Base-by-base conservation (phyloP, 2,888 invertebrate species). In the Aphodius granarius region DNA sequence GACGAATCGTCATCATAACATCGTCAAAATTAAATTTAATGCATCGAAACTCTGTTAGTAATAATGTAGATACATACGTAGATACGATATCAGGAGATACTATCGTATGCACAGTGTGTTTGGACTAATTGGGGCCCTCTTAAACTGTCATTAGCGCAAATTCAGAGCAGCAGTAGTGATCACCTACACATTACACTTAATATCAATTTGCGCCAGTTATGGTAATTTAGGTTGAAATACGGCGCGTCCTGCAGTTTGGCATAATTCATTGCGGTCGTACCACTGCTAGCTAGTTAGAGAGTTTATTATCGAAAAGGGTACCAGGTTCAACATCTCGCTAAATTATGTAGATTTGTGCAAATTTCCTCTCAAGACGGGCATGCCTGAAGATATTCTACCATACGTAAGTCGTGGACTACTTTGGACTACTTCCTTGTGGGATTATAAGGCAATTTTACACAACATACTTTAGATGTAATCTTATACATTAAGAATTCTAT, bases 131-230 rank as follows among this genome's bases (percentile, higher is more conserved):
- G 43, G 68, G 68, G 19, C n/a, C 20, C 68, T 22, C 21, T 68
- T 68, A 68, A 68, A 68, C 68, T 21, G 68, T 68, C 21, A 68
- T 68, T 22, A 68, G 68, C 22, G 68, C 68, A 21, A 68, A 68
- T 21, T 68, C 22, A 21, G 68, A 21, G 20, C 13, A 20, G 68
- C 43, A 43, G 43, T 13, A 20, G 21, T 21, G 66, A 21, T 20
- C 68, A n/a, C 68, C 68, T 20, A 68, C 68, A 22, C 68, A 68
- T 68, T 68, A 68, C 68, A 68, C 68, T 68, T 68, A 68, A 68
- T 68, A 68, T 68, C 68, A 68, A 68, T 68, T 68, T 68, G 68
- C 68, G 68, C 68, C 19, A 22, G 68, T 68, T 68, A 68, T 68
- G 68, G 68, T 68, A 68, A 68, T 68, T 68, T 21, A 22, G 21